A percentile compares a stretch with the other conserved stretches of the same genome.
Conservation (phyloP, 1,140 invertebrate species). For the Scylla paramamosain region DNA sequence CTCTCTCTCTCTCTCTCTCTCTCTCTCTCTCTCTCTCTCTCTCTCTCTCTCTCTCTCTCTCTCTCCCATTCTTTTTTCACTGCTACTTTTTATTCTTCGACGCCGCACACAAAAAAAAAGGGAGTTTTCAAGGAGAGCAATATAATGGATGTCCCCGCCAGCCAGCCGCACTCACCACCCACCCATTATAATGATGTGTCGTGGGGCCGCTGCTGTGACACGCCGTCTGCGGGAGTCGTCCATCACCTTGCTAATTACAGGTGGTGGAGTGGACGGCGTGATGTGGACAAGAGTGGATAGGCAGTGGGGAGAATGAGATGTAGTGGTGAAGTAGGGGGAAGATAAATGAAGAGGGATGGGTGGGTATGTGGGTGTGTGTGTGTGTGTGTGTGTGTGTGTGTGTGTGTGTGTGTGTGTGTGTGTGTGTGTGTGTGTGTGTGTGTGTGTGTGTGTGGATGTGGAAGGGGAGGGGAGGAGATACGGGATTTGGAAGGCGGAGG, state of each 20-base stretch:
- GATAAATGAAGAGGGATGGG: not conserved
- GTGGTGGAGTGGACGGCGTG: not conserved
- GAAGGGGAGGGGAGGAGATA: not conserved
- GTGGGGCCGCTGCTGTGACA: not conserved
- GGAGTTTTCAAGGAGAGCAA: too few relatives aligned
- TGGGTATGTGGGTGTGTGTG: too few relatives aligned
- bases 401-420: too few relatives aligned
- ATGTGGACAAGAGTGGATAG: not conserved
- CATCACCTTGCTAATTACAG: conserved; percentile 1
- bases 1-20: too few relatives aligned
- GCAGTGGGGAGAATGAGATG: not conserved
- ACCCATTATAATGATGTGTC: not conserved
- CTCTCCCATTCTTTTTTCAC: too few relatives aligned
- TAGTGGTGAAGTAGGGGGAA: not conserved
- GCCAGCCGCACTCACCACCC: not conserved
- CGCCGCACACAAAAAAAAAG: too few relatives aligned
- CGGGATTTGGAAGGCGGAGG: not conserved
- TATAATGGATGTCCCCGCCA: not conserved
- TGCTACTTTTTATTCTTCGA: too few relatives aligned
- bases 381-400: too few relatives aligned
- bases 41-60: too few relatives aligned
- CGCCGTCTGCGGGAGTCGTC: not conserved
- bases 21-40: too few relatives aligned
- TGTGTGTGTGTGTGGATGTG: too few relatives aligned
- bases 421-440: too few relatives aligned